Evolutionary conservation across 2,797 vertebrate genomes (phyloP).

Genomic region (Pteronotus mesoamericanus): DNA sequence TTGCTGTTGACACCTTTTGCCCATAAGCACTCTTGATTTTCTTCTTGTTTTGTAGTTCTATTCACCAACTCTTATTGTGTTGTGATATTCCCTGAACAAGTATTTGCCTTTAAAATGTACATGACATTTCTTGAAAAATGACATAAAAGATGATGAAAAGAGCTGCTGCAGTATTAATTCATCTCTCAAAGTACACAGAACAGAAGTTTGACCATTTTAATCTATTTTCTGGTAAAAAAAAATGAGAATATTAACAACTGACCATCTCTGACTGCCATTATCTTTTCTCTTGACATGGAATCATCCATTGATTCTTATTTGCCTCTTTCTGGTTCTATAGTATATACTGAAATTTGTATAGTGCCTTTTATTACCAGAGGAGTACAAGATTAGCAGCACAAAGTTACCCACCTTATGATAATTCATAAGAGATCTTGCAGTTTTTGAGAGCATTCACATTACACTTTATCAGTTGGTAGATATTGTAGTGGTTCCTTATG

Average conservation of each 20-base stretch:
- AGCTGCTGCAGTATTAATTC: slow-evolving; percentile 22
- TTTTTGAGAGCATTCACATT: not conserved
- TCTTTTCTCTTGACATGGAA: not conserved
- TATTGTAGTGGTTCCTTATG: not conserved
- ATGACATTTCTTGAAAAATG: slow-evolving; percentile 3
- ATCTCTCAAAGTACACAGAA: not conserved
- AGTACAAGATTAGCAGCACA: not conserved
- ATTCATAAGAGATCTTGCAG: not conserved
- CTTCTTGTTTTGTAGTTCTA: not conserved
- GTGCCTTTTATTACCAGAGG: not conserved
- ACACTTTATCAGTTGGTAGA: not conserved
- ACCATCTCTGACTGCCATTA: not conserved
- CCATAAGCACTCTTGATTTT: not conserved
- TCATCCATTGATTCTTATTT: not conserved
- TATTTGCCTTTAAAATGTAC: not conserved
- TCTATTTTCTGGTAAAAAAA: slow-evolving; percentile 23
- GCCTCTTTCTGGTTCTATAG: not conserved
- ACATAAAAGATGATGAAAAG: not conserved
- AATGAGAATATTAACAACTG: not conserved
- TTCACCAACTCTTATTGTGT: not conserved
- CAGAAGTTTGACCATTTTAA: not conserved
- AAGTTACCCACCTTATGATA: not conserved
- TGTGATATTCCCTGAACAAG: not conserved
- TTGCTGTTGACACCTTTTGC: not conserved
- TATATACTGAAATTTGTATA: not conserved